Conservation (phyloP, 37 sponge, comb jelly and placozoan genomes). For the Bolinopsis microptera region DNA sequence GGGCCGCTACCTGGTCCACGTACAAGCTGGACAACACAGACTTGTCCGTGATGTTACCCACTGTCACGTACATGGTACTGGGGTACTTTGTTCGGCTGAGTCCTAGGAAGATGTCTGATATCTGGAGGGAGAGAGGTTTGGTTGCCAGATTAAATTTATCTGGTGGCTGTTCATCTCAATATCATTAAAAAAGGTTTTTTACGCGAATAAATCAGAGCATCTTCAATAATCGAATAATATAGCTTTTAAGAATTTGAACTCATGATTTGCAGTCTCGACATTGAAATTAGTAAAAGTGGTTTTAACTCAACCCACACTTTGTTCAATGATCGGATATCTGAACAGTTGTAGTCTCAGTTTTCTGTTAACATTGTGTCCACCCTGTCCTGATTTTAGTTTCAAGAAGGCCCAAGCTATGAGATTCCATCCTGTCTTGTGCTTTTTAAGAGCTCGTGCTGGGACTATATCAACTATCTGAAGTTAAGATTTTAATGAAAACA, state of each 20-base stretch:
- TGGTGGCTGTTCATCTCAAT: too few species aligned
- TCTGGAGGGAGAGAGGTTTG: not conserved
- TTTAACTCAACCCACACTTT: not conserved
- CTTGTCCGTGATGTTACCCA: slow-evolving; percentile 10
- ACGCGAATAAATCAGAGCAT: too few species aligned
- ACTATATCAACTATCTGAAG: slow-evolving; percentile 61
- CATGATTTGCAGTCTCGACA: too few species aligned
- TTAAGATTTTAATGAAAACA: too few species aligned
- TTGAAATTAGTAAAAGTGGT: too few species aligned
- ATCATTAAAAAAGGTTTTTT: too few species aligned
- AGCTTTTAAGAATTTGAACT: too few species aligned
- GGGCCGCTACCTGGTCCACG: slow-evolving; percentile 25
- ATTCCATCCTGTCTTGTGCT: slow-evolving; percentile 64
- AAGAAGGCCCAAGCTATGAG: slow-evolving; percentile 57
- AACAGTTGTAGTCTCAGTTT: slow-evolving; percentile 44
- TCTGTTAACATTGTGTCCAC: slow-evolving; percentile 46
- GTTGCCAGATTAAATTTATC: too few species aligned
- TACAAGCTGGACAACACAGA: not conserved
- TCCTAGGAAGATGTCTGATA: slow-evolving; percentile 46
- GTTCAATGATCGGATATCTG: slow-evolving; percentile 46
- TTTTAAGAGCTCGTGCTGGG: slow-evolving; percentile 30
- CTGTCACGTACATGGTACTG: slow-evolving; percentile 59
- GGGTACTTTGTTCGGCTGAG: slow-evolving; percentile 61
- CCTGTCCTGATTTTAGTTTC: slow-evolving; percentile 45
- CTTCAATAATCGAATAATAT: too few species aligned